These are phyloP conservation scores for Hymenopus coronatus DNA, from an alignment of 2,888 invertebrate species.

Conservation along the genomic window DNA sequence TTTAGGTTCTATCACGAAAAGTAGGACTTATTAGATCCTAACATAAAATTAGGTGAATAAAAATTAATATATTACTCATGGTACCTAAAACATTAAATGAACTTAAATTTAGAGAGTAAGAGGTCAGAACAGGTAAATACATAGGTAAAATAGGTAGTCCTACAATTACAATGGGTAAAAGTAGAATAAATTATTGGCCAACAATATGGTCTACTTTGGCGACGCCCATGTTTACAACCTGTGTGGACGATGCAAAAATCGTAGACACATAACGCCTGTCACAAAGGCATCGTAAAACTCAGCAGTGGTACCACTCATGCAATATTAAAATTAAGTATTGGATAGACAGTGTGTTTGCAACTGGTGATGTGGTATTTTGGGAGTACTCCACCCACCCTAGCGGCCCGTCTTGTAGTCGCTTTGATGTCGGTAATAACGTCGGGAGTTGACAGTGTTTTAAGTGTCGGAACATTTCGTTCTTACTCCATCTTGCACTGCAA, in stretches of 20 bases:
- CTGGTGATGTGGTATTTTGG: neutral
- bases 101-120: no score
- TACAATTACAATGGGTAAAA: no score
- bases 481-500: neutral
- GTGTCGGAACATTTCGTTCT: neutral
- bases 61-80: no score
- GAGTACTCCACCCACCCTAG: neutral
- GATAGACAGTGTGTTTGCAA: neutral
- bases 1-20: no score
- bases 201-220: no score
- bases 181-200: no score
- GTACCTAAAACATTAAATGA: no score
- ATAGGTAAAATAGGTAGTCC: no score
- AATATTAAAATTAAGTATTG: neutral
- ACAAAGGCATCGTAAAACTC: neutral
- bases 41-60: no score
- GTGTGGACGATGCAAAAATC: neutral
- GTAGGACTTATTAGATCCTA: no score
- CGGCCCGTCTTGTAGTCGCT: neutral
- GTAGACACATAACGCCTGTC: neutral
- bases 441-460: neutral
- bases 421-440: constrained; percentile 1
- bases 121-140: no score
- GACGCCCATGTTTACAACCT: neutral
- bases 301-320: neutral